phyloP scores from a whole-genome alignment of 1,140 invertebrate species.

The Anoplolepis gracilipes region DNA sequence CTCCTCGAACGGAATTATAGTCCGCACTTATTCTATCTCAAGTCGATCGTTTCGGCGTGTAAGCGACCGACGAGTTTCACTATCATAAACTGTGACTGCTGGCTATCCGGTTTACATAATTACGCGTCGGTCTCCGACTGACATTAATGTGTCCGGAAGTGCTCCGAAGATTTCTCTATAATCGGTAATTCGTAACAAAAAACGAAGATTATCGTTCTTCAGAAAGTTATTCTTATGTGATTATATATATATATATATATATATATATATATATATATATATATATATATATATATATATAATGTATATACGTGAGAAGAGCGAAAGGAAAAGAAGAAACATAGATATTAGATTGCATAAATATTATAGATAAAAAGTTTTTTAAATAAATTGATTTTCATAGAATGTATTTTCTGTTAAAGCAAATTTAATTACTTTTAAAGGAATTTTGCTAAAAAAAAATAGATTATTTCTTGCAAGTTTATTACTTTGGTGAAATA shows the following conservation, averaged over 20 bases:
- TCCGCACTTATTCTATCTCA: slow-evolving; percentile 71
- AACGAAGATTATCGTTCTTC: slow-evolving; percentile 4
- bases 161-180: not conserved
- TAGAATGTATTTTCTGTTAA: too few relatives aligned
- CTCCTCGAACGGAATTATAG: slow-evolving; percentile 69
- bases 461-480: not conserved
- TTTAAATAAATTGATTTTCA: not conserved
- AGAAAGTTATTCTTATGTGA: not conserved
- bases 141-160: slow-evolving; percentile 65
- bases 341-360: not conserved
- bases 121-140: slow-evolving; percentile 36
- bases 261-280: too few relatives aligned
- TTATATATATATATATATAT: not conserved
- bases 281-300: too few relatives aligned
- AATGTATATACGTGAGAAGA: too few relatives aligned
- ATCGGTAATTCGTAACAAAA: slow-evolving; percentile 1
- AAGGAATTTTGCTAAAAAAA: not conserved
- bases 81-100: slow-evolving; percentile 74
- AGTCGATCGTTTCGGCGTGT: slow-evolving; percentile 65
- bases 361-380: not conserved
- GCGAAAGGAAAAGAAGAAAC: not conserved
- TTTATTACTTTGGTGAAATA: not conserved
- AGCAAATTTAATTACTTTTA: not conserved
- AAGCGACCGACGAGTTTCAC: slow-evolving; percentile 60
- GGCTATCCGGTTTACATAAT: slow-evolving; percentile 76